phyloP scores from a whole-genome alignment of 2,888 invertebrate species.

The Ectobius pallidus region DNA sequence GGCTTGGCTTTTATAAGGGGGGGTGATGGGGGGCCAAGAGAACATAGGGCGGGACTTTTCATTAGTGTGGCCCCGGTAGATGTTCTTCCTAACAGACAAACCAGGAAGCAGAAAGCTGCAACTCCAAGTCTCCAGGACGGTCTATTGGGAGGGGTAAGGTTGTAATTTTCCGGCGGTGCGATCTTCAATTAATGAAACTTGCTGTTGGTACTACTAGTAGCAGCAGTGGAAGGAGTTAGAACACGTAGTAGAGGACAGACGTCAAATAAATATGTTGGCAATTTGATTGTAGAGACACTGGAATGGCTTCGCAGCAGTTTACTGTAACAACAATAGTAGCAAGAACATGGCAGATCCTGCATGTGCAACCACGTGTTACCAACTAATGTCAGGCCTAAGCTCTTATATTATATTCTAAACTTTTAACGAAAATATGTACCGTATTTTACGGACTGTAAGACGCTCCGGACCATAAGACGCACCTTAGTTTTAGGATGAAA shows the following conservation, averaged over 20 bases:
- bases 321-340: no score
- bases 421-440: no score
- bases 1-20: background rate
- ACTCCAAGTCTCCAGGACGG: slow-evolving; percentile 14
- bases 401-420: no score
- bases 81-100: slow-evolving; percentile 20
- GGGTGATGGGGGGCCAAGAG: background rate
- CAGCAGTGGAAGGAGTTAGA: slow-evolving; percentile 8
- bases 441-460: no score
- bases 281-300: slow-evolving; percentile 33
- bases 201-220: slow-evolving; percentile 13
- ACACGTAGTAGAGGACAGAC: slow-evolving; percentile 28
- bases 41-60: slow-evolving; percentile 37
- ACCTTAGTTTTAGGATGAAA: no score
- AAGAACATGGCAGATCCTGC: no score
- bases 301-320: background rate
- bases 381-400: no score
- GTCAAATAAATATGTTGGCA: slow-evolving; percentile 38
- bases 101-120: background rate
- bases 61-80: slow-evolving; percentile 29
- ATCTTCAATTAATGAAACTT: slow-evolving; percentile 38
- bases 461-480: no score
- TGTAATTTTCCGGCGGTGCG: slow-evolving; percentile 36
- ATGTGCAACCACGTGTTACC: no score
- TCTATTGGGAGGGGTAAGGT: slow-evolving; percentile 34